Base-by-base conservation (phyloP, 92 coral and sea anemone species). In the Siderastrea radians region DNA sequence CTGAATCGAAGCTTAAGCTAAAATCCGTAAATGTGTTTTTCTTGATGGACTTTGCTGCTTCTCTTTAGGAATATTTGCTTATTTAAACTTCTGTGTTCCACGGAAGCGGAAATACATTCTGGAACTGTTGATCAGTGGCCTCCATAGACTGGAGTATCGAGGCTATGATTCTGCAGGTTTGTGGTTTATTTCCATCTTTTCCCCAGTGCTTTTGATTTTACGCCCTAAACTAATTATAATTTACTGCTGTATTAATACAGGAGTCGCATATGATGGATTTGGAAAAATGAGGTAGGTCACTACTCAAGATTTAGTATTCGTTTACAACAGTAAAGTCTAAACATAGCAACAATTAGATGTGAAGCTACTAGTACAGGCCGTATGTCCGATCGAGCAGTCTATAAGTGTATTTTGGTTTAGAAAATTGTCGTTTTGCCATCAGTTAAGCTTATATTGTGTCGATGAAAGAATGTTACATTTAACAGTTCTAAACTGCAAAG, bases 111-210 rank as follows among this genome's bases (percentile, higher is more conserved):
- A 91, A 80, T 97, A 93, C 74, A 94, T 97, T 83, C 87, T 97
- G 67, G 98, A 97, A 79, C 93, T 96, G 19, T 63, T 97, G 84
- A 90, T 97, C 83, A 97, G 96, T 75, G 99, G 99, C 1, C 92
- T 97, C 11, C 93, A 97, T 71, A 85, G 99, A 48, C 71, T 97
- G 82, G 99, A 97, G 49, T 97, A 97, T 72, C 86, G 99, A 67
- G 99, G 99, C 67, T 97, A 97, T 77, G 99, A 97, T 78, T 97
- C 99, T 60, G 96, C 99, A 87, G 99, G 99, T 95, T 53, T 60
- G 90, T 59, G 19, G 46, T 55, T 6, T 71, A 0, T 61, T n/a
- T 45, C 17, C 47, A 60, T 7, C 9, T 7, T 12, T 26, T 45
- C 26, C 13, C 57, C 6, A 16, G 15, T 53, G 49, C 48, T 62